Percentiles rank a stretch among this genome's conserved stretches.
These are phyloP conservation scores for Syrphus vitripennis DNA, from an alignment of 2,888 invertebrate species.

Conservation along the genomic window DNA sequence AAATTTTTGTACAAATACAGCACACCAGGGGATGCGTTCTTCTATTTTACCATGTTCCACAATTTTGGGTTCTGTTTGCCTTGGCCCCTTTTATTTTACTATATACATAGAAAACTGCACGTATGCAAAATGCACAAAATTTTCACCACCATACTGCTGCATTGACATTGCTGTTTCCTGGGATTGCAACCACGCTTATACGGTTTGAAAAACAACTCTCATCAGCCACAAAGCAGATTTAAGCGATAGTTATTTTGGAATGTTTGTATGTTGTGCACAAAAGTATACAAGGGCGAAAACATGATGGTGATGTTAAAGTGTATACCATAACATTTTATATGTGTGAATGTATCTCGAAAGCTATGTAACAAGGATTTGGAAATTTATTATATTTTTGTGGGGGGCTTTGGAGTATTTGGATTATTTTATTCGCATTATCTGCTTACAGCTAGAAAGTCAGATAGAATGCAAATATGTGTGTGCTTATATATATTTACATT, in stretches of 20 bases:
- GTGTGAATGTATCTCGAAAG: no score
- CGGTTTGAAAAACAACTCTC: slow-evolving; percentile 32
- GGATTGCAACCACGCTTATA: slow-evolving; percentile 1
- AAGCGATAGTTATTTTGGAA: slow-evolving; percentile 15
- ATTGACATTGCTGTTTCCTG: not conserved
- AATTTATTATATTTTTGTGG: not conserved
- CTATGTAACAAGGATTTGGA: not conserved
- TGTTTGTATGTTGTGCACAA: slow-evolving; percentile 8
- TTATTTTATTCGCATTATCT: slow-evolving; percentile 6
- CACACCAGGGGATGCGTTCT: not conserved
- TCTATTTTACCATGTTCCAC: not conserved
- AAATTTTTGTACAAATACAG: not conserved
- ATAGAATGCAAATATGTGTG: slow-evolving; percentile 34
- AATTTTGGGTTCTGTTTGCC: not conserved
- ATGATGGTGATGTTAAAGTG: not conserved
- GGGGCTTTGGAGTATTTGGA: not conserved
- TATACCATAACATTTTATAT: not conserved
- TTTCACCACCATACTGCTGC: not conserved
- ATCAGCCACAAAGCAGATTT: slow-evolving; percentile 54
- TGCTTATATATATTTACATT: not conserved
- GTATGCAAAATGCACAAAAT: not conserved
- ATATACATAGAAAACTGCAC: no score
- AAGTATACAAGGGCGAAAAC: not conserved
- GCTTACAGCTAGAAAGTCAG: not conserved
- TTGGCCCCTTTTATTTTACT: not conserved